These are phyloP conservation scores for Leptodactylus fallax DNA, from an alignment of 2,797 vertebrate genomes.

Conservation along the genomic window DNA sequence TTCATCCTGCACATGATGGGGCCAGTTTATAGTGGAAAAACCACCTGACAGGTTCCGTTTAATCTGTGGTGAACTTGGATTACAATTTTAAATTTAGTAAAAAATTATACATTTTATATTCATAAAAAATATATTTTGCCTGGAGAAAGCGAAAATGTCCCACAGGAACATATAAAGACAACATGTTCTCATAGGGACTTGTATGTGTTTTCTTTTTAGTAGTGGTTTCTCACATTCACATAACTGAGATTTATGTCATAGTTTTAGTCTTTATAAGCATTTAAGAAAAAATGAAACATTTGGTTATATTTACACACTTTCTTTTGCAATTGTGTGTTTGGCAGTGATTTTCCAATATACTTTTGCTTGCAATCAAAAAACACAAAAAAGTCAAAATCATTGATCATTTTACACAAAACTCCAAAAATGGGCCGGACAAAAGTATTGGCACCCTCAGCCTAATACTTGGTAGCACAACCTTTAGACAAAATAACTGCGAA, in stretches of 20 bases:
- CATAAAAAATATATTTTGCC: neutral
- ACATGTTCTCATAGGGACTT: neutral
- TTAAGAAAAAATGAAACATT: neutral
- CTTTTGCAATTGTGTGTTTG: neutral
- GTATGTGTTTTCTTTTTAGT: conserved; percentile 3
- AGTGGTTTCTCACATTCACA: neutral
- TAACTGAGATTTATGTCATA: neutral
- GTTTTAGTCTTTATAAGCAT: neutral
- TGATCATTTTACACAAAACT: too few species aligned
- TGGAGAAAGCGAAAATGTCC: neutral
- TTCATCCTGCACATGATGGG: neutral
- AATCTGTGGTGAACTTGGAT: neutral
- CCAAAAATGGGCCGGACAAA: too few species aligned
- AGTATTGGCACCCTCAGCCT: too few species aligned
- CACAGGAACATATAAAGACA: neutral
- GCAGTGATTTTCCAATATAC: neutral
- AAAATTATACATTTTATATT: too few species aligned
- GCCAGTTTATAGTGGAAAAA: too few species aligned
- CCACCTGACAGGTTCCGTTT: too few species aligned
- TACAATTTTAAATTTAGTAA: neutral
- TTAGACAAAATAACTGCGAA: too few species aligned
- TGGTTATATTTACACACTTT: neutral
- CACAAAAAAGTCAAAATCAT: too few species aligned
- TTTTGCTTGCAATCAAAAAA: too few species aligned
- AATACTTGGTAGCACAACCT: too few species aligned